Evolutionary conservation across 2,888 invertebrate genomes (phyloP).

Genomic region (Cantharis lateralis): DNA sequence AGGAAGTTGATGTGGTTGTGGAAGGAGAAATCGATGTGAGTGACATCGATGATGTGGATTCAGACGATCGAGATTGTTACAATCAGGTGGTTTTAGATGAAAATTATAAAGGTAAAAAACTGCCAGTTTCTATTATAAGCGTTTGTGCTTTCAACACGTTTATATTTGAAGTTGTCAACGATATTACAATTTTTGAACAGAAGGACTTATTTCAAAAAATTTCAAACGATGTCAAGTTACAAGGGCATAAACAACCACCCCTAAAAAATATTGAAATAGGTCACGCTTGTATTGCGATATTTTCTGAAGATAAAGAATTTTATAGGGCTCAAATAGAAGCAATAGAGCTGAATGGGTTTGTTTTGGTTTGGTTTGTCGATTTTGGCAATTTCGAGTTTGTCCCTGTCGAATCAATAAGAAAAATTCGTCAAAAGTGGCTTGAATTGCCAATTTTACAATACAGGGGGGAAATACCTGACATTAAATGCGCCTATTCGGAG

Average conservation of each 20-base stretch:
- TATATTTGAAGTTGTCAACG: constrained; percentile 34
- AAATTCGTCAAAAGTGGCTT: constrained; percentile 59
- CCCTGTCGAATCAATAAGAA: constrained; percentile 55
- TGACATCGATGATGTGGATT: not conserved
- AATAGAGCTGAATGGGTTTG: constrained; percentile 47
- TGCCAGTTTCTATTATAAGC: constrained; percentile 54
- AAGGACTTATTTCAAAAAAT: constrained; percentile 57
- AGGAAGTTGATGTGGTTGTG: constrained; percentile 33
- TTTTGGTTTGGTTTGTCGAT: constrained; percentile 74
- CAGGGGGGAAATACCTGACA: constrained; percentile 55
- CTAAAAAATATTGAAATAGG: constrained; percentile 57
- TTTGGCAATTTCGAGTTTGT: constrained; percentile 70
- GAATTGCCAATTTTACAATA: constrained; percentile 60
- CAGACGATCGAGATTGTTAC: not conserved
- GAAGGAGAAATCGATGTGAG: constrained; percentile 52
- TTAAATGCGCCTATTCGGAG: constrained; percentile 29
- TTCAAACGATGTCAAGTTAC: constrained; percentile 58
- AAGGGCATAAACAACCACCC: constrained; percentile 54
- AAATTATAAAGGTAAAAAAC: constrained; percentile 40
- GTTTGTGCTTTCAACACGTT: constrained; percentile 42
- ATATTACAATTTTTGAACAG: constrained; percentile 47
- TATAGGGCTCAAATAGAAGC: constrained; percentile 70
- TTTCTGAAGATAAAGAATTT: constrained; percentile 68
- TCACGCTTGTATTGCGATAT: constrained; percentile 68
- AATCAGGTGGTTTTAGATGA: constrained; percentile 50